Evolutionary conservation across 2,797 vertebrate genomes (phyloP), one percentile per base, ranked within the genome.

Genomic region (Australoheros facetus): DNA sequence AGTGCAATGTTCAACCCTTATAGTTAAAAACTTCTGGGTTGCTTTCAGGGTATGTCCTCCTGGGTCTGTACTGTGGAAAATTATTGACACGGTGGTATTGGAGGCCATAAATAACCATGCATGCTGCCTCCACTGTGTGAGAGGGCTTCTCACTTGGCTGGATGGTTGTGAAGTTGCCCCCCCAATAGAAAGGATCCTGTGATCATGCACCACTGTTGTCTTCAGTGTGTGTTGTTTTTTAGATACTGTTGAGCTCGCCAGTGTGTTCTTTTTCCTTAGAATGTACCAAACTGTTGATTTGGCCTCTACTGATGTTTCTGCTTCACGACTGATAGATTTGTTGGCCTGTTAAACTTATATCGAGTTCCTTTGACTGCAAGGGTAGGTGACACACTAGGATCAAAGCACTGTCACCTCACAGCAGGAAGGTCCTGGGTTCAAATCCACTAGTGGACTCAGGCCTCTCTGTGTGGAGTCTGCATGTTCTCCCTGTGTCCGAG

Each of bases 361-460:
- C 7, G 32, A 34, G 32, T 34, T 34, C 32, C 37, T 39, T 11
- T 39, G 37, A 39, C 9, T 39, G 37, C 37, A 39, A 3, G 37
- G 32, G 32, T 34, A 7, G 30, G 5, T 30, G 39, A 62, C 0
- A 1, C 12, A 26, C 37, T 26, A 34, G 59, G n/a, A 26, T 62
- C 0, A 0, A 39, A 62, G 12, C 2, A 34, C 23, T 42, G 39
- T 12, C 39, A 42, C 5, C 13, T 45, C 42, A 45, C 42, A 45
- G 42, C 2, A 45, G 5, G 32, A 34, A 34, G 42, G 13, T 45
- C 14, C 13, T 45, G 42, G 42, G 42, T 45, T 45, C 5, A 14
- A 45, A 14, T 45, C 42, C 42, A 5, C 4, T 45, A 45, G 42
- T 1, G 1, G 4, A 16, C 37, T 17, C n/a, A 2, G 21, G 13